Evolutionary conservation across 2,888 invertebrate genomes (phyloP).

Genomic region (Sarcophaga carnaria): DNA sequence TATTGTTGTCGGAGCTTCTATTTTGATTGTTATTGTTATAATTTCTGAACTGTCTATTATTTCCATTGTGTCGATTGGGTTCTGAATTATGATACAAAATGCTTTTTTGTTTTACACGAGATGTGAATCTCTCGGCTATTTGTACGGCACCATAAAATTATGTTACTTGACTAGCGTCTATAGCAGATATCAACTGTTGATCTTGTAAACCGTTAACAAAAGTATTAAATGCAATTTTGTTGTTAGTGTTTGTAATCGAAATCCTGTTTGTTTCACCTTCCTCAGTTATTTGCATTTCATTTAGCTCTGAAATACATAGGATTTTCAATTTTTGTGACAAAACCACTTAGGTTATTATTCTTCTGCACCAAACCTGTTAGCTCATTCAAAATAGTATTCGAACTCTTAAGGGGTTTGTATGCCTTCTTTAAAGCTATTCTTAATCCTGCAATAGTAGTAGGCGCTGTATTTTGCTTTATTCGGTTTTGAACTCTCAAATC

Average conservation of each 20-base stretch:
- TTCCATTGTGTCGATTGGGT: no score
- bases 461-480: conserved; percentile 1
- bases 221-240: neutral
- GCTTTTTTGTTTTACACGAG: no score
- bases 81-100: no score
- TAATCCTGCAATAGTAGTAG: neutral
- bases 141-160: conserved; percentile 1
- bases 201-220: conserved; percentile 8
- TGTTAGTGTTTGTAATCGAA: neutral
- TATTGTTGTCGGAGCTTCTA: no score
- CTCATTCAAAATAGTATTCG: conserved; percentile 3
- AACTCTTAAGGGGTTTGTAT: conserved; percentile 13
- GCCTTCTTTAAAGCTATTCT: neutral
- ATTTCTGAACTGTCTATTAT: no score
- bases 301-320: neutral
- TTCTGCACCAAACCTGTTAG: conserved; percentile 6
- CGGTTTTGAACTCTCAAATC: conserved; percentile 10
- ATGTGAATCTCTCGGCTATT: conserved; percentile 4
- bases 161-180: conserved; percentile 22
- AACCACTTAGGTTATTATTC: neutral
- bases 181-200: conserved; percentile 14
- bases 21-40: no score
- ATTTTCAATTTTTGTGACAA: conserved; percentile 9
- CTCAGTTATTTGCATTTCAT: conserved; percentile 8
- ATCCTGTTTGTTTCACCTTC: neutral